These are phyloP conservation scores for Sebastes goodei DNA, from an alignment of 2,797 vertebrate genomes.

Conservation along the genomic window DNA sequence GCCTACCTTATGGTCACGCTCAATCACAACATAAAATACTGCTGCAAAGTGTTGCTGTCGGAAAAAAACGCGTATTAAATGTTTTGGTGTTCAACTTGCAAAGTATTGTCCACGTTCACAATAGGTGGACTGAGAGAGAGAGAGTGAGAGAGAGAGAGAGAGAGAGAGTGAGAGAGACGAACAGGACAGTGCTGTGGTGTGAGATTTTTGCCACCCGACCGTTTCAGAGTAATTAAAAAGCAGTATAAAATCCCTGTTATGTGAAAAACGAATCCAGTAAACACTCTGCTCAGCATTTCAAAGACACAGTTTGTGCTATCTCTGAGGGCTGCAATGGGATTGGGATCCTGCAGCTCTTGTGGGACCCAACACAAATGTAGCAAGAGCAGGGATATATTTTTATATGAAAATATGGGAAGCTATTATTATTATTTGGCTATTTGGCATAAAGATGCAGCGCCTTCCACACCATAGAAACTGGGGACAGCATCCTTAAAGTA, in stretches of 20 bases:
- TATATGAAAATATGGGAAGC: neutral
- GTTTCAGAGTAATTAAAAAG: slow-evolving; percentile 30
- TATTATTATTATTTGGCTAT: neutral
- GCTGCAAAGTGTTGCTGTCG: slow-evolving; percentile 36
- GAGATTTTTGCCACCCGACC: neutral
- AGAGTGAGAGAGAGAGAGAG: neutral
- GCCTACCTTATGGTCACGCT: slow-evolving; percentile 66
- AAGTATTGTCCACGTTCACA: slow-evolving; percentile 7
- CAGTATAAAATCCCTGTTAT: slow-evolving; percentile 3
- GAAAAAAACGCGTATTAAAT: slow-evolving; percentile 23
- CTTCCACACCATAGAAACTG: neutral
- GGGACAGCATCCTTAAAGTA: neutral
- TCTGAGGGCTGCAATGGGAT: neutral
- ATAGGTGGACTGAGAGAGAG: neutral
- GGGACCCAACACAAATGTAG: neutral
- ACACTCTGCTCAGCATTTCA: slow-evolving; percentile 9
- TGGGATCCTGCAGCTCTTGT: neutral
- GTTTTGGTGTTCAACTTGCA: slow-evolving; percentile 30
- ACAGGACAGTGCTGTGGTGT: neutral
- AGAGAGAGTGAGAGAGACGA: neutral
- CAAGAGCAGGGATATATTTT: neutral
- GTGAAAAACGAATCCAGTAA: slow-evolving; percentile 18
- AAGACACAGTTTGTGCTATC: neutral
- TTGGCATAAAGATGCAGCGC: neutral
- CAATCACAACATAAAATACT: slow-evolving; percentile 74